phyloP scores from a whole-genome alignment of 2,113 vertebrate species.

The Eulemur macaco region DNA sequence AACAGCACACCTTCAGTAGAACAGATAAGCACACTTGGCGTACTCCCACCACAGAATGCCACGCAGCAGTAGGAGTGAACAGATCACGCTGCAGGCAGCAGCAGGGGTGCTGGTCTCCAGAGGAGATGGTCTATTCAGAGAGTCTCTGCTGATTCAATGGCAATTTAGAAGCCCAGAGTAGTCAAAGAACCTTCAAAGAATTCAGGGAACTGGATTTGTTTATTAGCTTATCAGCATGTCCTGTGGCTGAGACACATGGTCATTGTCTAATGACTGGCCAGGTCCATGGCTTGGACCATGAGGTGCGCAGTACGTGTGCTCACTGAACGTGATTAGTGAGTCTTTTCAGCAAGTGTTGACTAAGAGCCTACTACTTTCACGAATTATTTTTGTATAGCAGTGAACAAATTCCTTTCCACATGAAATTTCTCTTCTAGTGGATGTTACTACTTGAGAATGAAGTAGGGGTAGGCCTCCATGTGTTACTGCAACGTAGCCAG shows the following conservation, averaged over 20 bases:
- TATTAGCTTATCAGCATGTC: neutral
- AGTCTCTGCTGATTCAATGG: neutral
- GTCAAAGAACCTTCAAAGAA: neutral
- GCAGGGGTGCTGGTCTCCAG: neutral
- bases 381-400: neutral
- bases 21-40: rapidly evolving
- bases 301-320: neutral
- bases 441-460: neutral
- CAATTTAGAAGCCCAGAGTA: neutral
- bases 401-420: neutral
- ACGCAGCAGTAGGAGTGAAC: rapidly evolving
- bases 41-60: neutral
- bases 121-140: too few species aligned
- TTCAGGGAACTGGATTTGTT: too few species aligned
- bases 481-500: neutral
- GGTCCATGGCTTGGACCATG: rapidly evolving
- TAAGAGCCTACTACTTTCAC: neutral
- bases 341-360: too few species aligned
- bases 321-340: rapidly evolving
- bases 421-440: rapidly evolving
- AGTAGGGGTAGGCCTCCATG: rapidly evolving
- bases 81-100: too few species aligned
- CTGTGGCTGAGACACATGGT: neutral
- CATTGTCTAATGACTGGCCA: rapidly evolving
- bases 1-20: rapidly evolving